Evolutionary conservation across 2,888 invertebrate species (phyloP).

Genomic region (Caenorhabditis angaria): DNA sequence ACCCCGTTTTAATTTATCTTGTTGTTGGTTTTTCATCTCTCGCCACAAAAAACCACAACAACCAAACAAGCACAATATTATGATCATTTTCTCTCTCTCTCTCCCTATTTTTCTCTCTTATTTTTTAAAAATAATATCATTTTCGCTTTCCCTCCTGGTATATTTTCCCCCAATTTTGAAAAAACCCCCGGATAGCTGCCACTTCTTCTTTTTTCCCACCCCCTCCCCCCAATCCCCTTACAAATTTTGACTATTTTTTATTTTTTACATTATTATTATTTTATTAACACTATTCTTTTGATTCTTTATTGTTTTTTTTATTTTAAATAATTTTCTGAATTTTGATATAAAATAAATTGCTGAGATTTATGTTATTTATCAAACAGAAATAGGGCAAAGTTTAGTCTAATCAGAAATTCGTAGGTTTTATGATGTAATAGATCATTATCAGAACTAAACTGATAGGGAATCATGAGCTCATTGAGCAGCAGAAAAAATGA

Average conservation of each 20-base stretch:
- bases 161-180: slow-evolving; percentile 15
- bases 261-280: neutral
- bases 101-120: slow-evolving; percentile 15
- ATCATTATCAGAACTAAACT: neutral
- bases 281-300: neutral
- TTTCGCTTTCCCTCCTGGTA: slow-evolving; percentile 14
- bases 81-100: slow-evolving; percentile 12
- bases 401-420: neutral
- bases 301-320: slow-evolving; percentile 34
- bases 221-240: neutral
- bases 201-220: slow-evolving; percentile 32
- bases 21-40: neutral
- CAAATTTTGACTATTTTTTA: slow-evolving; percentile 17
- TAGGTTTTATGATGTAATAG: neutral
- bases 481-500: slow-evolving; percentile 1
- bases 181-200: slow-evolving; percentile 39
- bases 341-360: slow-evolving; percentile 38
- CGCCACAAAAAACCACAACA: too few relatives aligned
- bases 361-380: slow-evolving; percentile 8
- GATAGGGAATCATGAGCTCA: too few relatives aligned
- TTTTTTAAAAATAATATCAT: slow-evolving; percentile 39
- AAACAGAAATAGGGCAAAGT: neutral
- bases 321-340: slow-evolving; percentile 7
- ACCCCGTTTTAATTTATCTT: slow-evolving; percentile 5
- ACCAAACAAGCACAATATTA: slow-evolving; percentile 20